These are phyloP conservation scores for Bubo bubo DNA, from an alignment of 2,113 vertebrate genomes.

Conservation along the genomic window DNA sequence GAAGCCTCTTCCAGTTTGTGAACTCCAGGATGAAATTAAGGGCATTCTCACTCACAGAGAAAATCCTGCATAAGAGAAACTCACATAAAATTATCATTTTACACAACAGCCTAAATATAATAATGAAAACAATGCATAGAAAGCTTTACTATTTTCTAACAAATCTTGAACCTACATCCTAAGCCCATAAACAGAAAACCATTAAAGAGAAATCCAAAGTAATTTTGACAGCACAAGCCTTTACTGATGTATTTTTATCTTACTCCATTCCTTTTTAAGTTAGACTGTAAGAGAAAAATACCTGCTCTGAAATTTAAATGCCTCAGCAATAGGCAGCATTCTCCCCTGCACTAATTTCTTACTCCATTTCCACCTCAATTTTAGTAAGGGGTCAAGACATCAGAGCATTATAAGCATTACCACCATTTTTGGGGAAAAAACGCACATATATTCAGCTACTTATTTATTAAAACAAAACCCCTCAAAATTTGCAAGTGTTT, in stretches of 20 bases:
- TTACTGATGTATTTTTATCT: background rate
- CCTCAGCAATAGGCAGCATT: background rate
- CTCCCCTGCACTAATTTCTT: background rate
- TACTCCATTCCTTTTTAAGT: background rate
- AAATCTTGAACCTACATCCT: background rate
- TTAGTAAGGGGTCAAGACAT: background rate
- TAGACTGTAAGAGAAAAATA: background rate
- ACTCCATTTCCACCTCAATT: background rate
- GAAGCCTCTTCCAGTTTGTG: constrained; percentile 52
- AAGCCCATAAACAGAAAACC: background rate
- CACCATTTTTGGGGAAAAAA: background rate
- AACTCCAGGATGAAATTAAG: constrained; percentile 55
- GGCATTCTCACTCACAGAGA: background rate
- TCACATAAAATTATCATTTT: background rate
- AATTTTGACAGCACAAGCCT: background rate
- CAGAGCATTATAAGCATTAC: background rate
- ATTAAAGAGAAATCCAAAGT: background rate
- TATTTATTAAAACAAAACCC: background rate
- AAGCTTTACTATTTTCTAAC: background rate
- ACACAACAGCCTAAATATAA: background rate
- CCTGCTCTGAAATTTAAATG: background rate
- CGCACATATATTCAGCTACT: background rate
- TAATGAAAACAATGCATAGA: background rate
- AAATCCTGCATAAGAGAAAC: background rate
- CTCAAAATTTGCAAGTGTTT: background rate